Evolutionary conservation across 2,797 vertebrate species (phyloP), one percentile per base, ranked within the genome.

Genomic region (Malurus leucopterus): DNA sequence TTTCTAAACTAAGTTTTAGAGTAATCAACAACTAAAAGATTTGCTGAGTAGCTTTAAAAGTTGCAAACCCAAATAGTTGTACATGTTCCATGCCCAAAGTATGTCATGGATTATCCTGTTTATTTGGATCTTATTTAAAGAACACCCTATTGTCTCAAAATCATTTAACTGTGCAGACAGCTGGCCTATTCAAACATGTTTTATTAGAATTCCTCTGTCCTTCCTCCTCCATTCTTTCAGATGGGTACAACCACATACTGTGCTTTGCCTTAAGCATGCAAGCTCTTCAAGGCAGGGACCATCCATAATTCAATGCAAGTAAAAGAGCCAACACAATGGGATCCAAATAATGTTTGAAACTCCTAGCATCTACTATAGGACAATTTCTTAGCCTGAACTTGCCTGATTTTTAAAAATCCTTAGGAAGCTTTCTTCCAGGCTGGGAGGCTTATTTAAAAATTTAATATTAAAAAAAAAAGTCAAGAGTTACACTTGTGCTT

Each of bases 121-220:
- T 95, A 95, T 93, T 93, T 92, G 91, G 84, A 93, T 92, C 92
- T 93, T 91, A 94, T 93, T 95, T 95, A 95, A 91, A 94, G 92
- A 84, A 93, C 93, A 92, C 91, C 50, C 93, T 86, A 95, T 95
- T 95, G 95, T 95, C 93, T 95, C 89, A 91, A 91, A 95, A 94
- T 91, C 93, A 93, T 93, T 95, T 95, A 93, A 89, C 92, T 95
- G 91, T 92, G 94, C 94, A 92, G 94, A 95, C 93, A 95, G 92
- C 94, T 95, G 93, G 93, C 88, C 95, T 93, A 95, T 95, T 94
- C 94, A 95, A 94, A 95, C 93, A 92, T 86, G 91, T 95, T 95
- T 94, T 95, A 95, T 94, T 94, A 95, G 93, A 95, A 95, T 95
- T 94, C 95, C 94, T 95, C 91, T 91, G 91, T 95, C 92, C 92